Evolutionary conservation across 1,140 invertebrate species (phyloP).

Genomic region (Drosophila chauvacae): DNA sequence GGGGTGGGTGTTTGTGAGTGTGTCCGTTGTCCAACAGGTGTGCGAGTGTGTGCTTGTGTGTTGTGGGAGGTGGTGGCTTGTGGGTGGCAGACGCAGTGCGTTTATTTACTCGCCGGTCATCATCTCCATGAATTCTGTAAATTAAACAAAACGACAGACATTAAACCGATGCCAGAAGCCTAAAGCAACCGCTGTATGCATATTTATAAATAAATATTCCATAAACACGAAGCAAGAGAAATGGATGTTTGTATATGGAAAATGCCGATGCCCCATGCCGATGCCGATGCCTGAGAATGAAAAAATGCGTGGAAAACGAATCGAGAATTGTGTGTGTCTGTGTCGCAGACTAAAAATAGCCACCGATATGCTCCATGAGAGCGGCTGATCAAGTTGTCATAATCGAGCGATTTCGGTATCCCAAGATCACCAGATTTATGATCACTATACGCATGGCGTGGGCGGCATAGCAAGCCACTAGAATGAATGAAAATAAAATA

Average conservation of each 20-base stretch:
- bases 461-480: slow-evolving; percentile 61
- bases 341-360: slow-evolving; percentile 67
- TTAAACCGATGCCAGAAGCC: slow-evolving; percentile 49
- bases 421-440: slow-evolving; percentile 75
- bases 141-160: slow-evolving; percentile 64
- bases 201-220: slow-evolving; percentile 61
- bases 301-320: slow-evolving; percentile 41
- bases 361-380: slow-evolving; percentile 72
- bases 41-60: slow-evolving; percentile 26
- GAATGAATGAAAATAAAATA: slow-evolving; percentile 45
- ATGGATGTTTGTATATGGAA: slow-evolving; percentile 28
- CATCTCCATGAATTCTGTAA: slow-evolving; percentile 84
- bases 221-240: slow-evolving; percentile 40
- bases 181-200: slow-evolving; percentile 57
- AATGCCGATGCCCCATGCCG: not conserved
- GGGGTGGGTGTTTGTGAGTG: slow-evolving; percentile 23
- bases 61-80: slow-evolving; percentile 22
- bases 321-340: slow-evolving; percentile 19
- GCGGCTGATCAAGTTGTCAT: slow-evolving; percentile 69
- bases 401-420: slow-evolving; percentile 60
- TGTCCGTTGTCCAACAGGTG: slow-evolving; percentile 20
- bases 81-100: slow-evolving; percentile 54
- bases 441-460: slow-evolving; percentile 30
- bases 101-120: slow-evolving; percentile 83
- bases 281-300: slow-evolving; percentile 6